Base-by-base conservation (phyloP, 1,140 invertebrate genomes). In the Solenopsis invicta region DNA sequence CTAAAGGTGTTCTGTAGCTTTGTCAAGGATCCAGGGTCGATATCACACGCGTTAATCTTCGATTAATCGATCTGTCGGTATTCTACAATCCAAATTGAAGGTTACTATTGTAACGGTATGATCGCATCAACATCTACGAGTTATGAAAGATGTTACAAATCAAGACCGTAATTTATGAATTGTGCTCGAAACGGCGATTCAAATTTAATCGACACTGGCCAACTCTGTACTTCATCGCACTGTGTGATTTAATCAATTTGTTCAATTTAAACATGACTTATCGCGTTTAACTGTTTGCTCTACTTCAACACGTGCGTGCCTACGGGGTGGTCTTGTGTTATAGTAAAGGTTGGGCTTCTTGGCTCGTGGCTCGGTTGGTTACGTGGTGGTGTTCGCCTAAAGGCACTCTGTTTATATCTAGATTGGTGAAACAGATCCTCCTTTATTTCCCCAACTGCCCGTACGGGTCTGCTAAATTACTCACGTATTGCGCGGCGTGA, bases 401-500 rank as follows among this genome's bases (percentile, higher is more conserved):
- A 50, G 75, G 81, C 67, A 64, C 87, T 77, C 62, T 90, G 87
- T 72, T 72, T 90, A 76, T 90, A 75, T 81, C 69, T 82, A 86
- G 50, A 78, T 80, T 88, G 81, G 24, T 88, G 89, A 72, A 82
- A 78, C 37, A 88, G 69, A 88, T 59, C 66, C 71, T 62, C 67
- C 89, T 86, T 94, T 96, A 96, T 94, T 96, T 97, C 90, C 96
- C 96, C 90, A 96, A 93, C 84, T 95, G 95, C 66, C 95, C 95
- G 89, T 96, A 94, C 91, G 96, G 95, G 93, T 95, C 96, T 34
- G 94, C 95, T 95, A 96, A 96, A 93, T 96, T 96, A 96, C 96
- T 97, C 95, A 97, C 96, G 92, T 96, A 97, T 95, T 96, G 94
- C 87, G 96, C 96, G 45, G 96, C 95, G 85, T 96, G 92, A 87